Percentiles rank a stretch among this genome's conserved stretches.
These are phyloP conservation scores for Plectus sambesii DNA, from an alignment of 1,140 invertebrate species.

Conservation along the genomic window DNA sequence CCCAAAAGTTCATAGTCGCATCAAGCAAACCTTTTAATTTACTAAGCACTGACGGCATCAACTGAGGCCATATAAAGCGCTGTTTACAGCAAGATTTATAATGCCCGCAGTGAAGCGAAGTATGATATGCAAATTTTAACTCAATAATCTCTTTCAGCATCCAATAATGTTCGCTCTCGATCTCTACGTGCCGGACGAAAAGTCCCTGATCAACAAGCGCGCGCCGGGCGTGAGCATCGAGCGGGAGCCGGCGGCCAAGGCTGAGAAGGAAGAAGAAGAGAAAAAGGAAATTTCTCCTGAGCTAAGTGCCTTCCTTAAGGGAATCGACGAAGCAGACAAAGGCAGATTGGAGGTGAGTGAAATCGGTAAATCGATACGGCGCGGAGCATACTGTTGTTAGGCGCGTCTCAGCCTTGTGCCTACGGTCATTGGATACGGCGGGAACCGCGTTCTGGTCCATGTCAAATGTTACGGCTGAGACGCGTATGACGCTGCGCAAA, in stretches of 20 bases:
- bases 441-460: neutral
- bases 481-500: too few relatives aligned
- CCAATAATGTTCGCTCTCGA: constrained; percentile 35
- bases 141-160: constrained; percentile 28
- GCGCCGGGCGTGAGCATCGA: too few relatives aligned
- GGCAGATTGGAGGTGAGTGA: constrained; percentile 31
- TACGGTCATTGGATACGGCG: constrained; percentile 4
- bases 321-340: constrained; percentile 38
- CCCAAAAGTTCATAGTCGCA: too few relatives aligned
- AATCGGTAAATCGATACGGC: neutral
- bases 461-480: constrained; percentile 3
- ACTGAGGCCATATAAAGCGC: too few relatives aligned
- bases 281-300: constrained; percentile 29
- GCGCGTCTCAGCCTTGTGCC: too few relatives aligned
- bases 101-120: too few relatives aligned
- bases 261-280: constrained; percentile 17
- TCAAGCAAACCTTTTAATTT: too few relatives aligned
- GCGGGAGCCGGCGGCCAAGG: constrained; percentile 5
- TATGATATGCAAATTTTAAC: too few relatives aligned
- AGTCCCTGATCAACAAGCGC: constrained; percentile 24
- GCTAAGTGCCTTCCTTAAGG: constrained; percentile 28
- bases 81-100: too few relatives aligned
- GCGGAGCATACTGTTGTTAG: too few relatives aligned
- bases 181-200: constrained; percentile 26
- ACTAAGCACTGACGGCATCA: too few relatives aligned